Percentiles rank a stretch among this genome's conserved stretches.
Evolutionary conservation across 2,113 vertebrate genomes (phyloP).

Genomic region (Lasiurus cinereus): DNA sequence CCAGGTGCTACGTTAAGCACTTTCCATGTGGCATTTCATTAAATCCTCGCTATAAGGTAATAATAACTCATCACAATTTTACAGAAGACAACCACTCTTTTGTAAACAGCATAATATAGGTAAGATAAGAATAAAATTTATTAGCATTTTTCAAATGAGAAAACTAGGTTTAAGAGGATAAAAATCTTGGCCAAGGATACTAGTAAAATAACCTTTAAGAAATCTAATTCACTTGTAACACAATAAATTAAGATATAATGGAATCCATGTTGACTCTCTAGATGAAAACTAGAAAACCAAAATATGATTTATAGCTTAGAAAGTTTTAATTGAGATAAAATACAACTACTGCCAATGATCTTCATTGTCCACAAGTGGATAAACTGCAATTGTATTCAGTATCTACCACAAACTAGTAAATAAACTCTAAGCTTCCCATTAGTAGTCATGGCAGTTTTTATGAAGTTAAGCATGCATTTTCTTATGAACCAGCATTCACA

Average conservation of each 20-base stretch:
- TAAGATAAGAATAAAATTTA: not conserved
- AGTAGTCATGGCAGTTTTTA: not conserved
- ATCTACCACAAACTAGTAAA: not conserved
- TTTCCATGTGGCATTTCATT: not conserved
- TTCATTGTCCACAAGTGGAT: not conserved
- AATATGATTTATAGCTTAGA: not conserved
- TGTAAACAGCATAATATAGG: not conserved
- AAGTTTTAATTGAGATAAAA: not conserved
- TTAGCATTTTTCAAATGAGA: slow-evolving; percentile 19
- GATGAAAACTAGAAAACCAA: slow-evolving; percentile 26
- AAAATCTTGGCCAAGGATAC: slow-evolving; percentile 29
- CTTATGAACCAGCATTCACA: not conserved
- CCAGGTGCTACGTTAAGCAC: not conserved
- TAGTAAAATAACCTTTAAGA: slow-evolving; percentile 5
- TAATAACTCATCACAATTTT: not conserved
- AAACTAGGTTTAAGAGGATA: not conserved
- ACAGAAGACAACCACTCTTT: not conserved
- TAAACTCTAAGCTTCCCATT: not conserved
- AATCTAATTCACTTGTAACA: slow-evolving; percentile 22
- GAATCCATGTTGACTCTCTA: slow-evolving; percentile 40
- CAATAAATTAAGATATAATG: slow-evolving; percentile 16
- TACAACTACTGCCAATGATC: not conserved
- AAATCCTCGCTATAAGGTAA: not conserved
- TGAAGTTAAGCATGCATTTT: not conserved
- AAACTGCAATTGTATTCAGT: not conserved